These are phyloP conservation scores for Penaeus vannamei DNA, from an alignment of 1,140 invertebrate genomes.

Conservation along the genomic window DNA sequence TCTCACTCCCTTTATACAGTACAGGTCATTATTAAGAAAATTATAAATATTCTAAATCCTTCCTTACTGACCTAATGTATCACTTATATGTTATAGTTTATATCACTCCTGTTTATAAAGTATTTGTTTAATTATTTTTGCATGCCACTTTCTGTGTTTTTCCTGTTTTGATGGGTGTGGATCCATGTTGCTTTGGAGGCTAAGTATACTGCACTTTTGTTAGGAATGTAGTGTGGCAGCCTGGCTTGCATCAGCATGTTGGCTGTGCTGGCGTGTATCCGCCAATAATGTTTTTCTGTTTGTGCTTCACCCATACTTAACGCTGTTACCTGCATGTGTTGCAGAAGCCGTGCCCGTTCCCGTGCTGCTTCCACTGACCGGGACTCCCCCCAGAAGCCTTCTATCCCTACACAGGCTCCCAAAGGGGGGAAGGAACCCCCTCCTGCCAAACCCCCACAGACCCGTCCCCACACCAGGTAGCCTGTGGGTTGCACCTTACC, in stretches of 20 bases:
- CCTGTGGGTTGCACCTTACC: slow-evolving; percentile 54
- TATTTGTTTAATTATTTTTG: too few species aligned
- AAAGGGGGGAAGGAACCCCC: slow-evolving; percentile 57
- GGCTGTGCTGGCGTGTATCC: slow-evolving; percentile 34
- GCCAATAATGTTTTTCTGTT: slow-evolving; percentile 36
- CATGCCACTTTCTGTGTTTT: slow-evolving; percentile 3
- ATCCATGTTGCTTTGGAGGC: slow-evolving; percentile 22
- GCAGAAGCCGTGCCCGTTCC: slow-evolving; percentile 66
- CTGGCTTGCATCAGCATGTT: slow-evolving; percentile 43
- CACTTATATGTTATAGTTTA: too few species aligned
- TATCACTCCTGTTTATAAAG: too few species aligned
- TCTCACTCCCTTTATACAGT: too few species aligned
- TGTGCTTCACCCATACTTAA: slow-evolving; percentile 49
- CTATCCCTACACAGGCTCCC: slow-evolving; percentile 55
- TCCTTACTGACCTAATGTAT: too few species aligned
- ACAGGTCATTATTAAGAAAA: too few species aligned
- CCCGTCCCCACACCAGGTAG: slow-evolving; percentile 62
- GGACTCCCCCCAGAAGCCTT: slow-evolving; percentile 64
- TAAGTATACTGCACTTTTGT: neutral
- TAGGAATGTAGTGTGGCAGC: slow-evolving; percentile 13
- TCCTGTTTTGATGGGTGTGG: slow-evolving; percentile 43
- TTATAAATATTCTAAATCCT: too few species aligned
- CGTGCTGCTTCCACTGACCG: slow-evolving; percentile 66
- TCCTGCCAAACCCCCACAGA: slow-evolving; percentile 63
- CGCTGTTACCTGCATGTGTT: slow-evolving; percentile 56